A percentile compares a stretch with the other conserved stretches of the same genome.
Conservation (phyloP, 1,140 invertebrate species). For the Drosophila nasuta region DNA sequence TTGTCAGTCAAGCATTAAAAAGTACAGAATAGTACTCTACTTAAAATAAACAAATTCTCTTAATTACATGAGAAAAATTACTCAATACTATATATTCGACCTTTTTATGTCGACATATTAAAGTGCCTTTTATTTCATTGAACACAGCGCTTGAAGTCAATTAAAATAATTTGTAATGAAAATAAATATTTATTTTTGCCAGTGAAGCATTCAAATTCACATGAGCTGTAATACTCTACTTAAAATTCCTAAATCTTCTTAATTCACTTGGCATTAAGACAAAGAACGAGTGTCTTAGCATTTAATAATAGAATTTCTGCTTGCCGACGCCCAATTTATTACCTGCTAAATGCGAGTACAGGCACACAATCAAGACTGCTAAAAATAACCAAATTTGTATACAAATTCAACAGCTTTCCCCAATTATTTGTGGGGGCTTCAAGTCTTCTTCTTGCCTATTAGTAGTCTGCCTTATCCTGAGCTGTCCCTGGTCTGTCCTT, state of each 20-base stretch:
- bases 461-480: not conserved
- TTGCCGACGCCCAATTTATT: not conserved
- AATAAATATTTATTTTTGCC: no score
- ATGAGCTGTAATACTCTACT: not conserved
- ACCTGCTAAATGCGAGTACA: constrained; percentile 7
- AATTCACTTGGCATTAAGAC: not conserved
- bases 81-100: no score
- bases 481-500: not conserved
- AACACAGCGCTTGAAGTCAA: no score
- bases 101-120: no score
- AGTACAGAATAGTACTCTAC: no score
- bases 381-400: constrained; percentile 20
- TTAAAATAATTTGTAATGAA: no score
- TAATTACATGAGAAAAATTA: no score
- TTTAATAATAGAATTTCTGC: constrained; percentile 21
- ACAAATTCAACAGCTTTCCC: constrained; percentile 18
- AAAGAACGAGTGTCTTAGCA: not conserved
- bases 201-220: not conserved
- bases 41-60: no score
- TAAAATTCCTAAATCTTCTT: not conserved
- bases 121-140: no score
- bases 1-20: no score
- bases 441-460: constrained; percentile 1
- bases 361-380: not conserved
- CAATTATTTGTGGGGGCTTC: constrained; percentile 9